Evolutionary conservation across 2,797 vertebrate genomes (phyloP), one percentile per base, ranked within the genome.

Genomic region (Rhadinocentrus ornatus): DNA sequence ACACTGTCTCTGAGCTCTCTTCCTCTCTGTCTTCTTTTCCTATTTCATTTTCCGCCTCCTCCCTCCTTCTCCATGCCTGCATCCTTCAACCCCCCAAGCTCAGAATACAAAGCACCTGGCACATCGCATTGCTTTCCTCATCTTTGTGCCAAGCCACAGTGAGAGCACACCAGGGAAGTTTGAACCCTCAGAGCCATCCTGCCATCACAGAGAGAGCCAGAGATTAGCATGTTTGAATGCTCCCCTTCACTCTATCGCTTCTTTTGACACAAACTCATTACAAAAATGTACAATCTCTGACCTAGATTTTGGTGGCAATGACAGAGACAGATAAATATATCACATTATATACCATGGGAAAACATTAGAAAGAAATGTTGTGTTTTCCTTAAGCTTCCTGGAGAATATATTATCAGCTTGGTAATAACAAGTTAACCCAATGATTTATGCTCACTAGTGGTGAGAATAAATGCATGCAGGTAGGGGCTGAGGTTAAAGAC

Each of bases 21-120:
- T 80, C 76, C 57, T 72, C 70, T 75, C 66, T 20, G 66, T 77
- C 77, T 78, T 66, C 72, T 82, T 68, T 55, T 22, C 67, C 57
- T 32, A 54, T 74, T 77, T 78, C 46, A 74, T 66, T 65, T 67
- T 59, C 73, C 53, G 54, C 76, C 56, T 68, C 74, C 39, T 50
- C 53, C 59, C 26, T 59, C 48, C 8, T 26, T 44, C 56, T 58
- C 13, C 41, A 48, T 77, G 63, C 60, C 66, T 77, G 37, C 63
- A 58, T 81, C 72, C 55, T 65, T 78, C 58, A 34, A 71, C 80
- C 75, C 46, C 9, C 44, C n/a, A 71, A 80, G 78, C 82, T 86
- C 79, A 57, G 86, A 84, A 86, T 80, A 89, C 85, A 88, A 89
- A 91, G 85, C 63, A 66, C 58, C 87, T 89, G 91, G 92, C 90